These are phyloP conservation scores for Grallaria varia DNA, from an alignment of 2,113 vertebrate genomes.

Conservation along the genomic window DNA sequence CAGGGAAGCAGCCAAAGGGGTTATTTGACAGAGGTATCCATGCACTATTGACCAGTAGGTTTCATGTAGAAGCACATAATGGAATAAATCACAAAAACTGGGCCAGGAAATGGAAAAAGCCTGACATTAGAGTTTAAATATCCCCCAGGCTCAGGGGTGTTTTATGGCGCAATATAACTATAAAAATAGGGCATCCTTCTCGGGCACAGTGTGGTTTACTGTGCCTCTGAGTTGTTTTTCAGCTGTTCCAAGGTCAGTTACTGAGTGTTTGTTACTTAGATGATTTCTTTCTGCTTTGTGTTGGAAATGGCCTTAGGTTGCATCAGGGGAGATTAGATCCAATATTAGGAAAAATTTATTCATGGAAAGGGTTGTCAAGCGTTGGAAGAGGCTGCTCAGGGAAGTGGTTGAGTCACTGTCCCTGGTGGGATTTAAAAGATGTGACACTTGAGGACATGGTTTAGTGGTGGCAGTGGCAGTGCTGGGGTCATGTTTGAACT, in stretches of 20 bases:
- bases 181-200: constrained; percentile 29
- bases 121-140: background rate
- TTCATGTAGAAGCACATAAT: background rate
- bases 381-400: background rate
- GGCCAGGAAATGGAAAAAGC: constrained; percentile 17
- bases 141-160: background rate
- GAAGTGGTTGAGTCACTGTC: background rate
- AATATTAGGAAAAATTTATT: background rate
- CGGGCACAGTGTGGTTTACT: background rate
- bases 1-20: background rate
- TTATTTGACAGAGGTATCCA: background rate
- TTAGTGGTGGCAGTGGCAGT: background rate
- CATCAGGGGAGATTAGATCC: background rate
- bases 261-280: background rate
- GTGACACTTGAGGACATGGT: background rate
- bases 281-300: background rate
- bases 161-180: constrained; percentile 9
- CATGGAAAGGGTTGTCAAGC: background rate
- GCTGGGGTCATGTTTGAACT: background rate
- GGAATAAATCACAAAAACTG: constrained; percentile 18
- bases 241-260: background rate
- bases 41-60: background rate
- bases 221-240: background rate
- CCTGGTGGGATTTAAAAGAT: background rate
- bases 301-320: background rate